phyloP scores from a whole-genome alignment of 2,888 invertebrate genomes.

The Euplagia quadripunctaria region DNA sequence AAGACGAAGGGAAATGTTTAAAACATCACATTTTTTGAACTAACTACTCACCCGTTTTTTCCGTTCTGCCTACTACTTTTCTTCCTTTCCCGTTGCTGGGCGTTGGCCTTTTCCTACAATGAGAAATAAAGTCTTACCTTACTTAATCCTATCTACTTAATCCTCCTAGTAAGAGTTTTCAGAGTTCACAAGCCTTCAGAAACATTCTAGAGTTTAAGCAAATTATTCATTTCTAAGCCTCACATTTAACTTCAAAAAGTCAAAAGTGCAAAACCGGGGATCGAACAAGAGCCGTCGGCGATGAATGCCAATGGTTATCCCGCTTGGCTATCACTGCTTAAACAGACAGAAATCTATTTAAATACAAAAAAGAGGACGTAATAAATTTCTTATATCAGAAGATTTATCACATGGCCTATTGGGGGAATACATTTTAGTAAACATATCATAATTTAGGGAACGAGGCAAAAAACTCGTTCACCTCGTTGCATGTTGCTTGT shows the following conservation, averaged over 20 bases:
- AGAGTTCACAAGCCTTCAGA: not conserved
- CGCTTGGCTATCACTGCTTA: not conserved
- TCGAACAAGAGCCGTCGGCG: not conserved
- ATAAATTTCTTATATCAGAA: conserved; percentile 46
- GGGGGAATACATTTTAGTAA: conserved; percentile 68
- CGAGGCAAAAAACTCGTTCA: conserved; percentile 78
- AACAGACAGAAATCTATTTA: conserved; percentile 8
- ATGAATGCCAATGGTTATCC: not conserved
- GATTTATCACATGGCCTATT: conserved; percentile 60
- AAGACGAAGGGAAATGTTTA: too few relatives aligned
- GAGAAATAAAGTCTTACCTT: too few relatives aligned
- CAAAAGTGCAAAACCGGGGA: not conserved
- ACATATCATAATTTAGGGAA: conserved; percentile 81
- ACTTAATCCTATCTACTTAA: too few relatives aligned
- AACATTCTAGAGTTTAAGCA: not conserved
- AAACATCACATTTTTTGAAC: too few relatives aligned
- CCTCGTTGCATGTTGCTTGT: conserved; percentile 80
- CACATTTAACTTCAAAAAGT: not conserved
- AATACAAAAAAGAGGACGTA: conserved; percentile 28
- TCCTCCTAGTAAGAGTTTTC: not conserved
- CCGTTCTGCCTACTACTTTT: too few relatives aligned
- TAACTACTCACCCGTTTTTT: too few relatives aligned
- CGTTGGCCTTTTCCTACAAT: too few relatives aligned
- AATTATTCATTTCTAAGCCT: not conserved
- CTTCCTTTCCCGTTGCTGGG: too few relatives aligned